Evolutionary conservation across 2,797 vertebrate species (phyloP).

Genomic region (Austrolebias charrua): DNA sequence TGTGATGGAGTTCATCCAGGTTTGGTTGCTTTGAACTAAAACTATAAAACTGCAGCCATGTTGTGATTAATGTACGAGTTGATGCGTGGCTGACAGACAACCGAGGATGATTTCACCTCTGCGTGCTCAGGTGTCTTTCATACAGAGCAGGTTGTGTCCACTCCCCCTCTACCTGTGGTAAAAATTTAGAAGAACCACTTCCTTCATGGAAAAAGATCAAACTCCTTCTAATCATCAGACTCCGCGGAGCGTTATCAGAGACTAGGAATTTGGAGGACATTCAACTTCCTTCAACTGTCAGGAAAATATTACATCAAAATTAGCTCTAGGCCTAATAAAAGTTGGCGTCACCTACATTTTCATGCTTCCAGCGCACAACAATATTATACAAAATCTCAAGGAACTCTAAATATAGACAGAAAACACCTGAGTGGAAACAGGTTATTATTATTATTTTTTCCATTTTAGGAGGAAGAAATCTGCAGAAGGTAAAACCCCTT

Average conservation of each 20-base stretch:
- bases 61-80: background rate
- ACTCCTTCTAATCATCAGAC: background rate
- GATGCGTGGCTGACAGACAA: background rate
- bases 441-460: too few relatives aligned
- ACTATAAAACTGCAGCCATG: background rate
- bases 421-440: background rate
- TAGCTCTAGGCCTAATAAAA: too few relatives aligned
- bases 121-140: background rate
- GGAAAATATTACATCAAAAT: background rate
- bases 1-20: background rate
- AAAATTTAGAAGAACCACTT: background rate
- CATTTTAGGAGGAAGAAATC: too few relatives aligned
- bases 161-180: background rate
- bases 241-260: background rate
- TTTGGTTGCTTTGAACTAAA: constrained; percentile 9
- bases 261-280: background rate
- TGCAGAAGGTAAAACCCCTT: too few relatives aligned
- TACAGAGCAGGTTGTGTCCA: background rate
- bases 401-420: background rate
- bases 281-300: background rate
- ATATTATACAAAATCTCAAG: background rate
- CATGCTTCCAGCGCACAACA: background rate
- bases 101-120: background rate
- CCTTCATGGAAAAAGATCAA: background rate
- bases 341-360: background rate